A percentile compares a stretch with the other conserved stretches of the same genome.
Evolutionary conservation across 2,888 invertebrate genomes (phyloP).

Genomic region (Drosophila aldrichi): DNA sequence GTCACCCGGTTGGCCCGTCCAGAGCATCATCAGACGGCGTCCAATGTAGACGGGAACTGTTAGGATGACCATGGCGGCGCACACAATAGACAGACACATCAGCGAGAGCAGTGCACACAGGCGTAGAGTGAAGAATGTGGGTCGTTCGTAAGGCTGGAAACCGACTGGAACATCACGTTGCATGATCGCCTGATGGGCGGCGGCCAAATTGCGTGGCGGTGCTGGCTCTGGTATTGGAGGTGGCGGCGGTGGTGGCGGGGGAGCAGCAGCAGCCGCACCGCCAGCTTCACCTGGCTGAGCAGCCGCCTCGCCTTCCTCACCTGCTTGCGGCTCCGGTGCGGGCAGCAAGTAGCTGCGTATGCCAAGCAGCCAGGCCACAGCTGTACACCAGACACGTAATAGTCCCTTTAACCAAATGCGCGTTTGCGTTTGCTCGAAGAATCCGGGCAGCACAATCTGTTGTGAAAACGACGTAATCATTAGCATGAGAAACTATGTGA

Average conservation of each 20-base stretch:
- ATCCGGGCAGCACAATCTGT: conserved; percentile 96
- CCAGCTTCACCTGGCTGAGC: conserved; percentile 64
- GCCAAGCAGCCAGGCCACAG: conserved; percentile 93
- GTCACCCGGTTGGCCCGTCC: conserved; percentile 85
- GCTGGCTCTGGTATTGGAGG: conserved; percentile 83
- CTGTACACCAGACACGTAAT: conserved; percentile 94
- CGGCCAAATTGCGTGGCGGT: conserved; percentile 87
- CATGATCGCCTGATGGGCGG: conserved; percentile 94
- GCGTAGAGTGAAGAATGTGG: conserved; percentile 92
- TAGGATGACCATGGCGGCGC: conserved; percentile 92
- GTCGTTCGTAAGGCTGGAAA: conserved; percentile 93
- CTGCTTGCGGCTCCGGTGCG: conserved; percentile 54
- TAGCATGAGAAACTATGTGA: background rate
- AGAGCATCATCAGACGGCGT: conserved; percentile 93
- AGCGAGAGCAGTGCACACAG: conserved; percentile 89
- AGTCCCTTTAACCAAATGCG: conserved; percentile 96
- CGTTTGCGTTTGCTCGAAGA: conserved; percentile 98
- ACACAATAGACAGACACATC: conserved; percentile 93
- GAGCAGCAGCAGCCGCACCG: conserved; percentile 41
- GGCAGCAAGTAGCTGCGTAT: conserved; percentile 94
- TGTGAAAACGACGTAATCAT: background rate
- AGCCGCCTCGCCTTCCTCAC: conserved; percentile 35
- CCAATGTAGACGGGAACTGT: conserved; percentile 97
- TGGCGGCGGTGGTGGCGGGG: conserved; percentile 64
- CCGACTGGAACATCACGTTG: conserved; percentile 94